Base-by-base conservation (phyloP, 1,140 invertebrate species). In the Drosophila burlai region DNA sequence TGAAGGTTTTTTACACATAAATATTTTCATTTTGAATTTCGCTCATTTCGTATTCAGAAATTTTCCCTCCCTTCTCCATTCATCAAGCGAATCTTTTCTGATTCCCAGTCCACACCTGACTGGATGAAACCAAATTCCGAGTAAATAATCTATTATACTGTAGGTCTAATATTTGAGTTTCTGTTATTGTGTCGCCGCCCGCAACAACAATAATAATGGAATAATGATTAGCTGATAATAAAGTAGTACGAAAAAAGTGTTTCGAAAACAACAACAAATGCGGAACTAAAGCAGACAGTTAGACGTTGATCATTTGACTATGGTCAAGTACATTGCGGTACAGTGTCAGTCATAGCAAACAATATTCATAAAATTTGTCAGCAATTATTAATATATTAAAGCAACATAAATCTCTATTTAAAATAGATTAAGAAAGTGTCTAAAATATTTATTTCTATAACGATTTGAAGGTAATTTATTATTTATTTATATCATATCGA, bases 121-220 rank as follows among this genome's bases (percentile, higher is more conserved):
- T 69, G 71, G 80, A 83, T 87, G 68, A 76, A 86, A 80, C 83
- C 64, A 63, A 87, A 80, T 87, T 76, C 34, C 42, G 45, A 34
- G 54, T 38, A 47, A 87, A 74, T 52, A 64, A 64, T 54, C 61
- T 69, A 40, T 47, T 69, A 40, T 47, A 49, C 43, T 52, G 26
- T 60, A 60, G 42, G 68, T 24, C 34, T 43, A 50, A 42, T 61
- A 45, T 45, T 69, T 66, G 49, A 58, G 43, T 59, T 60, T 52
- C 40, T 52, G 49, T 42, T 63, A 46, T 42, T 67, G 45, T 46
- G 26, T 29, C 54, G 60, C 62, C 62, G 34, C 50, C 52, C 18
- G 52, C 50, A 52, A 46, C 40, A 46, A 58, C 63, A 76, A 42
- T 64, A 52, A 26, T 1, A 49, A 67, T 77, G 55, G 52, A 74